Base-by-base conservation (phyloP, 2,888 invertebrate species). In the Microplitis deprimator region DNA sequence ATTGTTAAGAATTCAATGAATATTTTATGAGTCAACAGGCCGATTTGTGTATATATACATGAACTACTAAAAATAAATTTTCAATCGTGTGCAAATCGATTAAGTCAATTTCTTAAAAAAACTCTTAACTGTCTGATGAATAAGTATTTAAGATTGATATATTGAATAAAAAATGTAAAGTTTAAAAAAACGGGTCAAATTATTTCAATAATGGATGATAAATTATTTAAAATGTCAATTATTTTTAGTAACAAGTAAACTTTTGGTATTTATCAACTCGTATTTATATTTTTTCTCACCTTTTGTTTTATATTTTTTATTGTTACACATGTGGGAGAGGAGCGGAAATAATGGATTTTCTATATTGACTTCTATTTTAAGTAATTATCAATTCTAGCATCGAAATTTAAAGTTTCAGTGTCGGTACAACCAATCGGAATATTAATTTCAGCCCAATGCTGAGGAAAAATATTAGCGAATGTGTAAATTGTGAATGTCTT, bases 161-260 rank as follows among this genome's bases (percentile, higher is more conserved):
- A 13, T 50, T 50, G 50, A 50, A 50, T 65, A 65, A 29, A 7
- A 70, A 70, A 41, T 20, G 29, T 64, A 41, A 59, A 60, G 20
- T 70, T 76, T 50, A 13, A 71, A 50, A 16, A 69, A 68, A 50
- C 59, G 59, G 71, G 65, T 76, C 67, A 60, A 71, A 75, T 62
- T 68, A 67, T 71, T 59, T 71, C 13, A 50, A 50, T 50, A 50
- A 50, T 13, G 50, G 8, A 50, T n/a, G 8, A 50, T n/a, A 59
- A 71, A 76, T 65, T 76, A 76, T 76, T 76, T 59, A 65, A 71
- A 76, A 76, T 71, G 76, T 76, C 76, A 76, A 62, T 65, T 71
- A 41, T 75, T 50, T 76, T 76, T 76, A 60, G 65, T 76, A 60
- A 60, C 65, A 60, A 68, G n/a, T 39, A 17, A 13, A 5, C 16